Base-by-base conservation (phyloP, 2,888 invertebrate genomes). In the Polylopha cassiicola region DNA sequence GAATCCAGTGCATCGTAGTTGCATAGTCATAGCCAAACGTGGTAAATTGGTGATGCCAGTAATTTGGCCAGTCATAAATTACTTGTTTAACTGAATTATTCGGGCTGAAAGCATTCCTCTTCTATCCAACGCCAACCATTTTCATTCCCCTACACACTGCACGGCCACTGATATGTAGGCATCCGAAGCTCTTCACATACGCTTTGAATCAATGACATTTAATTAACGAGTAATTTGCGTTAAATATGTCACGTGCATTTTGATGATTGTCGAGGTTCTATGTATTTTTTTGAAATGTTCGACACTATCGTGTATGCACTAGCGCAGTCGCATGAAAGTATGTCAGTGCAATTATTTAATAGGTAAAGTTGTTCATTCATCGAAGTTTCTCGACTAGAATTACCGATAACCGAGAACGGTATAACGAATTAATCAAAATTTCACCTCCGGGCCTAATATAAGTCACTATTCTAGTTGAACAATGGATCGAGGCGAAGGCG, bases 51-150 rank as follows among this genome's bases (percentile, higher is more conserved):
- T 73, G 72, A 71, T 74, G 74, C 66, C 65, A 76, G 80, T 81
- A 85, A 84, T 85, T 84, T 74, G 66, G 66, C 61, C 59, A 75
- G 73, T 74, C 80, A 76, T 85, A 86, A 82, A 86, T 86, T 79
- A 81, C 75, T 66, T 77, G 80, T 81, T 82, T 78, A 84, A 85
- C 81, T 84, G 81, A 81, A 86, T 85, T 86, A 86, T 81, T 69
- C 66, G 66, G 68, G 73, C 65, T 74, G 76, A 79, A 79, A 82
- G 80, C 82, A 78, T 84, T 80, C 76, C 78, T 57, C 61, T 58
- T 61, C 61, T 62, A 65, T 65, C 66, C 70, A 70, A 73, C 69
- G 64, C 61, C 62, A 58, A 63, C 70, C 65, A 68, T 69, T 69
- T 65, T 61, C 71, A 68, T 72, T 66, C 54, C 61, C 61, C 50